Evolutionary conservation across 37 sponge, comb jelly and placozoan species (phyloP).

Genomic region (Beroe ovata): DNA sequence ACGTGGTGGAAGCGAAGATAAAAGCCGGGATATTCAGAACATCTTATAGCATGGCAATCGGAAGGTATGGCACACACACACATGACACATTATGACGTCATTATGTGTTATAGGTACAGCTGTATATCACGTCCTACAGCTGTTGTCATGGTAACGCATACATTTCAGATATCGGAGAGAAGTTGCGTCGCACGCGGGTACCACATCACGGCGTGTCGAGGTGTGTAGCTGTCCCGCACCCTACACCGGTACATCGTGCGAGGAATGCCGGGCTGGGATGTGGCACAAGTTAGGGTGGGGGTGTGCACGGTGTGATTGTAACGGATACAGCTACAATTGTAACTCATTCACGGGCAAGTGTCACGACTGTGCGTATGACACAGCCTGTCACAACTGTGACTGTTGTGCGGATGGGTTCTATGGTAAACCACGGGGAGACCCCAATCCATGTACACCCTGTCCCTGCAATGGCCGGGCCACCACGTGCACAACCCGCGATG

Average conservation of each 20-base stretch:
- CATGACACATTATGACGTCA: no score
- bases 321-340: conserved; percentile 36
- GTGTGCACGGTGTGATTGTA: conserved; percentile 50
- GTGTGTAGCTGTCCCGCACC: conserved; percentile 72
- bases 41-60: conserved; percentile 25
- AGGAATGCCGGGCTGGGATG: background rate
- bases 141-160: no score
- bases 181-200: conserved; percentile 8
- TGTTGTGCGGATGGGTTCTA: conserved; percentile 78
- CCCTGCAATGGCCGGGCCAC: conserved; percentile 75
- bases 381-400: conserved; percentile 68
- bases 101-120: no score
- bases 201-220: conserved; percentile 28
- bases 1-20: conserved; percentile 39
- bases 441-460: conserved; percentile 73
- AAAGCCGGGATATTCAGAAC: conserved; percentile 64
- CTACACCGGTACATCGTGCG: conserved; percentile 78
- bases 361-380: conserved; percentile 44
- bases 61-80: no score
- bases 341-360: conserved; percentile 59
- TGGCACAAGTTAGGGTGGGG: conserved; percentile 42
- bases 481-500: conserved; percentile 21
- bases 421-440: conserved; percentile 51
- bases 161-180: background rate
- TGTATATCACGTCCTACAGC: no score